These are phyloP conservation scores for Himalopsyche tibetana DNA, from an alignment of 2,888 invertebrate genomes.

Conservation along the genomic window DNA sequence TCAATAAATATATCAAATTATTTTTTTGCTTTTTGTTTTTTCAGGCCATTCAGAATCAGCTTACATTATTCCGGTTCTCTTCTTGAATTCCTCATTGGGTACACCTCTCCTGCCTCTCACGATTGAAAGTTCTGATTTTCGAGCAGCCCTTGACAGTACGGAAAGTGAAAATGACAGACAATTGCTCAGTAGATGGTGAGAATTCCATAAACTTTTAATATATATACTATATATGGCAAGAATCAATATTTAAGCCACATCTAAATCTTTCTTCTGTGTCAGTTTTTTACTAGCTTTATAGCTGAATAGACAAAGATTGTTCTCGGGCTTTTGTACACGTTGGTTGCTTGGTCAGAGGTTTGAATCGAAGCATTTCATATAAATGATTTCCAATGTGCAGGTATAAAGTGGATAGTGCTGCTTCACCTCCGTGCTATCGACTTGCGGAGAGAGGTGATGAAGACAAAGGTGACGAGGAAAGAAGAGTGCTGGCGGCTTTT, in stretches of 20 bases:
- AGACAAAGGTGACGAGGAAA: conserved; percentile 64
- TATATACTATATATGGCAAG: background rate
- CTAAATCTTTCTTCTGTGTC: no score
- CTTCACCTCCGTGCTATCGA: conserved; percentile 86
- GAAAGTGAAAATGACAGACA: conserved; percentile 79
- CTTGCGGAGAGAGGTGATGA: conserved; percentile 75
- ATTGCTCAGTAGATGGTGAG: conserved; percentile 82
- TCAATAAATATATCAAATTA: background rate
- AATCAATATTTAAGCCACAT: no score
- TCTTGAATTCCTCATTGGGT: conserved; percentile 87
- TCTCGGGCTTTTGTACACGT: no score
- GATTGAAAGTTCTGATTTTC: conserved; percentile 87
- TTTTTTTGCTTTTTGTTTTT: conserved; percentile 63
- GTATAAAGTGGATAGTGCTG: conserved; percentile 84
- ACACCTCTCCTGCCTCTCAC: conserved; percentile 86
- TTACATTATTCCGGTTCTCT: conserved; percentile 86
- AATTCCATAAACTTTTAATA: background rate
- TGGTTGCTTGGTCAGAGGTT: no score
- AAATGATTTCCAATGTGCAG: conserved; percentile 69
- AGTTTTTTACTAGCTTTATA: no score
- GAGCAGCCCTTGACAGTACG: conserved; percentile 83
- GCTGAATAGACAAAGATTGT: no score
- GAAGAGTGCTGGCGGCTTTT: conserved; percentile 61
- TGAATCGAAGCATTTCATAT: no score
- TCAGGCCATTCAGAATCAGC: conserved; percentile 85